phyloP scores from a whole-genome alignment of 2,888 invertebrate genomes.

The Xestoiulus laeticollis region DNA sequence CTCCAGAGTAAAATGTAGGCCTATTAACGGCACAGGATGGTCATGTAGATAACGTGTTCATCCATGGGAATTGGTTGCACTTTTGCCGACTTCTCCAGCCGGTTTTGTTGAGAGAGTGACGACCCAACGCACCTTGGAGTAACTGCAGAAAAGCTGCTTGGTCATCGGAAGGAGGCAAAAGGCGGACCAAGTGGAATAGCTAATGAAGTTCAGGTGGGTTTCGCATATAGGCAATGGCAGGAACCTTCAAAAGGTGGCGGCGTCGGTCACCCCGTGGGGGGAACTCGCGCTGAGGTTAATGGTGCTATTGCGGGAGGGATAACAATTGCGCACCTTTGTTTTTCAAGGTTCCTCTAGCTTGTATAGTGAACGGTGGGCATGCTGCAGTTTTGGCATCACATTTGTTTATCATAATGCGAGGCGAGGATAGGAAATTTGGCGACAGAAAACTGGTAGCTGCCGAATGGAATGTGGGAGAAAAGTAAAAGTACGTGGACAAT shows the following conservation, averaged over 20 bases:
- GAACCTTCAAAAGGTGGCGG: slow-evolving; percentile 30
- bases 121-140: background rate
- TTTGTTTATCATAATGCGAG: background rate
- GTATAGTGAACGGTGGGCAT: background rate
- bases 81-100: background rate
- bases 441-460: background rate
- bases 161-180: background rate
- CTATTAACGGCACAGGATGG: background rate
- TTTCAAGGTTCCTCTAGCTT: background rate
- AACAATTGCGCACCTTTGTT: background rate
- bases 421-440: background rate
- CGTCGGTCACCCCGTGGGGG: slow-evolving; percentile 4
- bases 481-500: background rate
- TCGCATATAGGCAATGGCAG: background rate
- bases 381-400: background rate
- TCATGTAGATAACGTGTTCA: background rate
- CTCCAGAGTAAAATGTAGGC: background rate
- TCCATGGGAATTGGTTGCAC: background rate
- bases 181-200: background rate
- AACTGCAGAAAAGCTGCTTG: background rate
- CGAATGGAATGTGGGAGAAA: background rate
- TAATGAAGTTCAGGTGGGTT: slow-evolving; percentile 29
- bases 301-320: background rate
- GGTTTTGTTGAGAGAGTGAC: background rate
- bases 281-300: background rate